Percentiles rank a stretch among this genome's conserved stretches.
phyloP scores from a whole-genome alignment of 2,888 invertebrate genomes.

The Sclerodermus sp. region DNA sequence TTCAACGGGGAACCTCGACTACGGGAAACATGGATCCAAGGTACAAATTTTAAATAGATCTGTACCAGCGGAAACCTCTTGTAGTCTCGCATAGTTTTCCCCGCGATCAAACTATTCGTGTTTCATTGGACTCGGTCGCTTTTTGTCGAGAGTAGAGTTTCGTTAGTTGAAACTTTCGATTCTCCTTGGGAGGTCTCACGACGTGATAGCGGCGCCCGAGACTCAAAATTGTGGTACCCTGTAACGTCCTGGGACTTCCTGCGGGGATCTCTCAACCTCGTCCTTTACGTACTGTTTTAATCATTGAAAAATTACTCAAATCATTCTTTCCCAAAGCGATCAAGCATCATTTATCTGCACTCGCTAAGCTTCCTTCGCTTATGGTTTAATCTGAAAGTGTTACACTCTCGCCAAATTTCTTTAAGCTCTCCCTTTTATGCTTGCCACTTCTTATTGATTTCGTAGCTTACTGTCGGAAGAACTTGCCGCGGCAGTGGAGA shows the following conservation, averaged over 20 bases:
- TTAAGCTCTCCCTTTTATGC: slow-evolving; percentile 24
- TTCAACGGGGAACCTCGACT: slow-evolving; percentile 44
- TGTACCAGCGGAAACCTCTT: too few relatives aligned
- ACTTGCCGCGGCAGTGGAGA: slow-evolving; percentile 64
- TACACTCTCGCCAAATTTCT: too few relatives aligned
- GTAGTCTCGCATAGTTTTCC: not conserved
- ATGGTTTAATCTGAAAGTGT: too few relatives aligned
- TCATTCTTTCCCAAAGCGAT: too few relatives aligned
- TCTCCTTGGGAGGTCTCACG: slow-evolving; percentile 54
- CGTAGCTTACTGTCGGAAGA: slow-evolving; percentile 58
- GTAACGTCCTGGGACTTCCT: slow-evolving; percentile 55
- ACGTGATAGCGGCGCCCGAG: slow-evolving; percentile 53
- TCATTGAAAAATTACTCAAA: too few relatives aligned
- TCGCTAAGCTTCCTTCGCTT: too few relatives aligned
- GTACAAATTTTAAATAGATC: too few relatives aligned
- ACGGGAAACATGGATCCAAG: slow-evolving; percentile 52
- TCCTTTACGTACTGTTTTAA: too few relatives aligned
- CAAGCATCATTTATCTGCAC: too few relatives aligned
- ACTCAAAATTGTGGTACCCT: slow-evolving; percentile 48
- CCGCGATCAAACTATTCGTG: too few relatives aligned
- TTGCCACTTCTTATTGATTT: slow-evolving; percentile 20
- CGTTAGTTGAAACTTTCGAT: slow-evolving; percentile 6
- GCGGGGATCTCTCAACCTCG: slow-evolving; percentile 43
- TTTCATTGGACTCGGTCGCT: too few relatives aligned
- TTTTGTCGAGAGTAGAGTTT: not conserved